Evolutionary conservation across 2,888 invertebrate genomes (phyloP).

Genomic region (Daptonema setosum): DNA sequence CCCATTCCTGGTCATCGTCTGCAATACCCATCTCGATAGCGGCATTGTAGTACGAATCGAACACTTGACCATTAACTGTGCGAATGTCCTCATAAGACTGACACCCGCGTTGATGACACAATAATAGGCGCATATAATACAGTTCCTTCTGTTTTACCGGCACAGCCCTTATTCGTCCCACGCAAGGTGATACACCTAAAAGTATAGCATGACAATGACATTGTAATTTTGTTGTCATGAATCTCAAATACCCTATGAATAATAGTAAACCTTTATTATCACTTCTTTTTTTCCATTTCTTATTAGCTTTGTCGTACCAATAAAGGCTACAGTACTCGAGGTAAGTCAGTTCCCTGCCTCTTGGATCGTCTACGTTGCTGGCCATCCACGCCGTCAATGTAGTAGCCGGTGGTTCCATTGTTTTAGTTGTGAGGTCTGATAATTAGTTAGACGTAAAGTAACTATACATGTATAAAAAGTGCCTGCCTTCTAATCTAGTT

Average conservation of each 20-base stretch:
- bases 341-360: too few species aligned
- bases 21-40: not conserved
- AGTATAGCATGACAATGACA: too few species aligned
- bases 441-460: too few species aligned
- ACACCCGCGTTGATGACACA: not conserved
- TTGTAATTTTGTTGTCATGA: too few species aligned
- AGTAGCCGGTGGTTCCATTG: not conserved
- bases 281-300: not conserved
- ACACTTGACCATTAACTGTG: not conserved
- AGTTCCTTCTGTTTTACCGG: not conserved
- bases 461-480: too few species aligned
- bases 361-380: too few species aligned
- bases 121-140: not conserved
- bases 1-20: not conserved
- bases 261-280: not conserved
- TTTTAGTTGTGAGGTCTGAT: too few species aligned
- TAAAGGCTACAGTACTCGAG: not conserved
- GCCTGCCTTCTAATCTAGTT: too few species aligned
- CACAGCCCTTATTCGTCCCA: not conserved
- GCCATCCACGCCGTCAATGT: not conserved
- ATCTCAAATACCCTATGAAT: not conserved
- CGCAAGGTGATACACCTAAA: too few species aligned
- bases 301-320: not conserved
- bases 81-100: not conserved
- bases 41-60: not conserved